Conservation (phyloP, 2,888 invertebrate species). For the Eilema sororculum region DNA sequence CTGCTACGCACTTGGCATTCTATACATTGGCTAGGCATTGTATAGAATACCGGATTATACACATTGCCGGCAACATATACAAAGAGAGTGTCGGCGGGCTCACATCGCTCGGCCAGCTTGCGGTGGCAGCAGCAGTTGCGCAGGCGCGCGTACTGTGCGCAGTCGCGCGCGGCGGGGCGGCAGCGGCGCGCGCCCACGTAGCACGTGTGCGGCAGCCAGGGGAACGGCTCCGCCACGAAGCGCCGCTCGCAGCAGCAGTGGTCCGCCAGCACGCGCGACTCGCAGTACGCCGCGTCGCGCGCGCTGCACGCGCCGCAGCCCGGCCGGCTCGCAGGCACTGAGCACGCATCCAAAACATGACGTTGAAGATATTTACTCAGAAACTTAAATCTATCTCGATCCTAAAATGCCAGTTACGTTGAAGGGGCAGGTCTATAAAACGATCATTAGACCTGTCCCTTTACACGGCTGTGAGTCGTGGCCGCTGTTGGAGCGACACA, state of each 20-base stretch:
- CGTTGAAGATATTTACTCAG: no score
- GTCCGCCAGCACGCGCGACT: constrained; percentile 85
- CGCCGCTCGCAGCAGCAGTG: constrained; percentile 87
- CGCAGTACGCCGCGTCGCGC: constrained; percentile 89
- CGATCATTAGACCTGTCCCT: no score
- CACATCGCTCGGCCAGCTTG: constrained; percentile 87
- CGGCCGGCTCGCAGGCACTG: constrained; percentile 65
- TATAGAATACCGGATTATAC: no score
- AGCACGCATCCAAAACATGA: neutral
- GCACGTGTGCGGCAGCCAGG: constrained; percentile 90
- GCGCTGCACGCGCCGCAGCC: constrained; percentile 89
- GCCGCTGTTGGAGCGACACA: no score
- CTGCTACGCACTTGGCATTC: no score
- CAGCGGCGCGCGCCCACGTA: constrained; percentile 88
- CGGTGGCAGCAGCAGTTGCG: constrained; percentile 89
- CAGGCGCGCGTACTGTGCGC: constrained; percentile 88
- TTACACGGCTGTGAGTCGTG: no score
- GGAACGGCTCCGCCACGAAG: constrained; percentile 88
- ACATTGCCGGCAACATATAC: no score
- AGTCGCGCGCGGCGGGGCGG: constrained; percentile 87
- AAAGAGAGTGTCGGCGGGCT: constrained; percentile 58
- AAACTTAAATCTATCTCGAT: no score
- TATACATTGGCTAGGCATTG: no score
- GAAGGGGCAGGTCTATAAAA: no score
- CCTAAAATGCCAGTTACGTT: no score